Conservation (phyloP, 1,140 invertebrate species). For the Penaeus chinensis region DNA sequence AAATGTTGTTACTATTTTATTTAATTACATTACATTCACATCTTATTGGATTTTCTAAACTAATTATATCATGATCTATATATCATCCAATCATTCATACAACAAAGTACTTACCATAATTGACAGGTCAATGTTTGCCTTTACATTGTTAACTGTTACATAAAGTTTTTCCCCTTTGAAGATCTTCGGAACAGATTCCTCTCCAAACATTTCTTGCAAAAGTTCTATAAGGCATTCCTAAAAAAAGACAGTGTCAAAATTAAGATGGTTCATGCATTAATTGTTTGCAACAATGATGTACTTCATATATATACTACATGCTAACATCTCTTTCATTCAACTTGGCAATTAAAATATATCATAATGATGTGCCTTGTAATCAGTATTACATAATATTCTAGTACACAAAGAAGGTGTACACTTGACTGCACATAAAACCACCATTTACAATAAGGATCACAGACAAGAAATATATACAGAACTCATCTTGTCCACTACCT, state of each 20-base stretch:
- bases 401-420: too few relatives aligned
- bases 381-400: too few relatives aligned
- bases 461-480: constrained; percentile 35
- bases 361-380: too few relatives aligned
- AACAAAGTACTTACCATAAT: constrained; percentile 74
- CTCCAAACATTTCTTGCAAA: constrained; percentile 91
- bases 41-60: neutral
- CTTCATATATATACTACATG: neutral
- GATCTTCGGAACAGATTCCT: constrained; percentile 92
- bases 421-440: neutral
- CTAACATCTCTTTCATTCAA: neutral
- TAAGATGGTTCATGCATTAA: neutral
- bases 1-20: neutral
- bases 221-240: constrained; percentile 83
- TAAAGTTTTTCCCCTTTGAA: constrained; percentile 91
- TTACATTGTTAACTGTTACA: constrained; percentile 86
- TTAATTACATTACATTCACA: neutral
- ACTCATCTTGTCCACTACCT: neutral
- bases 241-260: constrained; percentile 65
- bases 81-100: neutral
- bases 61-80: neutral
- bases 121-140: constrained; percentile 86
- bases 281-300: neutral
- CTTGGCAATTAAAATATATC: neutral
- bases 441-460: constrained; percentile 2